A percentile compares a stretch with the other conserved stretches of the same genome.
Evolutionary conservation across 2,888 invertebrate genomes (phyloP).

Genomic region (Calliphora vomitoria): DNA sequence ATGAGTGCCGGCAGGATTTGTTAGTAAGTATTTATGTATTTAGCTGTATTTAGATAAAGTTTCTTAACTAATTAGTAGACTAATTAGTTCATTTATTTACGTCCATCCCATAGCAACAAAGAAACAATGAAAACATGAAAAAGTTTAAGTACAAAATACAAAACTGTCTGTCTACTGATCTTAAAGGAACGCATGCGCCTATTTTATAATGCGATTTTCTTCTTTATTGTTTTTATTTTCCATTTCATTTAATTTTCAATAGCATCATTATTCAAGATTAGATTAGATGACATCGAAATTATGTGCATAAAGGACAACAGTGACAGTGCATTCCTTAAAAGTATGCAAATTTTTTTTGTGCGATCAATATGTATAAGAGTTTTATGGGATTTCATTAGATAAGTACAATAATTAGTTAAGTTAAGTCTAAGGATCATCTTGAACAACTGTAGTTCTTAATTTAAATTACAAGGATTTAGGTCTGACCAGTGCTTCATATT

Average conservation of each 20-base stretch:
- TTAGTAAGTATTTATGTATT: slow-evolving; percentile 57
- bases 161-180: slow-evolving; percentile 4
- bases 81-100: slow-evolving; percentile 66
- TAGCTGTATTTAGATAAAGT: slow-evolving; percentile 55
- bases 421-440: background rate
- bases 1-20: slow-evolving; percentile 30
- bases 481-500: too few species aligned
- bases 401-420: background rate
- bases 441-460: background rate
- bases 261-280: slow-evolving; percentile 61
- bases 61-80: slow-evolving; percentile 66
- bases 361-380: background rate
- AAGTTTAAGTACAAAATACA: slow-evolving; percentile 14
- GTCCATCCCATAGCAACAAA: slow-evolving; percentile 11
- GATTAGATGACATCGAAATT: slow-evolving; percentile 47
- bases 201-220: slow-evolving; percentile 56
- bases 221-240: slow-evolving; percentile 13
- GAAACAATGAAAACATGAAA: slow-evolving; percentile 17
- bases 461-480: background rate
- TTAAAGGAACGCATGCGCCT: slow-evolving; percentile 49
- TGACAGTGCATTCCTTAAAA: background rate
- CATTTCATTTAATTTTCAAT: slow-evolving; percentile 29
- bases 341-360: background rate
- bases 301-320: background rate
- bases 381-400: background rate